Base-by-base conservation (phyloP, 2,113 vertebrate species). In the Marmota flaviventris region DNA sequence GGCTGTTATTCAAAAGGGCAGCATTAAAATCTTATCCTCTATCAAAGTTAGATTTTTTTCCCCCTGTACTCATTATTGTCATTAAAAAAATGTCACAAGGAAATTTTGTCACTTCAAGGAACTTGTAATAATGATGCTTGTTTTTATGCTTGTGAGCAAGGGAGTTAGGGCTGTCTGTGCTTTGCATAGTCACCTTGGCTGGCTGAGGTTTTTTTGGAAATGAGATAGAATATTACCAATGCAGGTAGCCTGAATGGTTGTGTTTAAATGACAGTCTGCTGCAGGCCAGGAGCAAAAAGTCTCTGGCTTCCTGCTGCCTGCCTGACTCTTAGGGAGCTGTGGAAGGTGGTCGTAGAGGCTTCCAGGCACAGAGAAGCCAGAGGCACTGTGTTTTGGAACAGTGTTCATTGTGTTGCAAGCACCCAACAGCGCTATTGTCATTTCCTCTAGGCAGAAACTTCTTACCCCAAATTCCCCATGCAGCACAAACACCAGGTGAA, bases 31-130 rank as follows among this genome's bases (percentile, higher is more conserved):
- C 25, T 75, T 37, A 94, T 58, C 32, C 9, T 91, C 69, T 32
- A 4, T 4, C 1, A 24, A 93, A 67, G 27, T 61, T 56, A 78
- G 63, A 81, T 73, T 86, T 90, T 18, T 29, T 25, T 37, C 88
- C 17, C 17, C 10, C 37, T 34, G n/a, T 77, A 39, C 63, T 91
- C 14, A 92, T 6, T 1, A 14, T 16, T 20, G 5, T 16, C 11
- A n/a, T 85, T 48, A 56, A 69, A 45, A 85, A 95, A 70, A 67
- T 2, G 45, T 91, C 42, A 58, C 42, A 37, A 89, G 42, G n/a
- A 61, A 93, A 39, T 63, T n/a, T 88, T 77, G 34, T 77, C 16
- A 77, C 61, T 89, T 96, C n/a, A 91, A 78, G 48, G 85, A 75
- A 83, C 37, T 48, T 88, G 29, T 91, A 42, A 88, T 69, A 63